A percentile compares a stretch with the other conserved stretches of the same genome.
Conservation (phyloP, 2,113 vertebrate genomes). For the Pseudonaja textilis region DNA sequence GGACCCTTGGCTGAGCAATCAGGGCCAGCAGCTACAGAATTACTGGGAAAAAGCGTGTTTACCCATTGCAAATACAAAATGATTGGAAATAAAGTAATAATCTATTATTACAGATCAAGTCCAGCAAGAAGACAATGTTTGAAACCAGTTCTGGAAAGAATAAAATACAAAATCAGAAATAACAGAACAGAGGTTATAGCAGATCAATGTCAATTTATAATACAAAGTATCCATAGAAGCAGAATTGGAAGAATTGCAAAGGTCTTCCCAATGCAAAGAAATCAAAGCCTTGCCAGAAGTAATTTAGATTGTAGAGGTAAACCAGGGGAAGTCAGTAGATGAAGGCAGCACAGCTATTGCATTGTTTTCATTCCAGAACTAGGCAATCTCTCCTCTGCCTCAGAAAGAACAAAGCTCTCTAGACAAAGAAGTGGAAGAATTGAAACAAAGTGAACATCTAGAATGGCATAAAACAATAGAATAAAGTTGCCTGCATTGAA, state of each 20-base stretch:
- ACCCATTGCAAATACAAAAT: background rate
- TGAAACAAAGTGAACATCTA: background rate
- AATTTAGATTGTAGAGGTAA: background rate
- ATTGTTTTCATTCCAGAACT: background rate
- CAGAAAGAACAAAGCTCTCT: background rate
- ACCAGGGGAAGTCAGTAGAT: background rate
- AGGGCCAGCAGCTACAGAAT: background rate
- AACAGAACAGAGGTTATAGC: background rate
- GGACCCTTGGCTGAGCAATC: background rate
- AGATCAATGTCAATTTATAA: background rate
- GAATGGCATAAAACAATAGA: background rate
- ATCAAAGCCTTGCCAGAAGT: background rate
- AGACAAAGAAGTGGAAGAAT: background rate
- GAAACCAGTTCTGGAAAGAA: background rate
- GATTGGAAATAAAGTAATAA: background rate
- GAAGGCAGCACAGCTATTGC: background rate
- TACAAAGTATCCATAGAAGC: background rate
- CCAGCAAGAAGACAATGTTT: background rate
- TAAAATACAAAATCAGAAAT: background rate
- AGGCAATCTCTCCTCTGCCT: background rate
- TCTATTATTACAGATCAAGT: background rate
- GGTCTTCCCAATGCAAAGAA: background rate
- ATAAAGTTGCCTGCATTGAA: background rate
- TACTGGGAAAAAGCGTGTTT: background rate
- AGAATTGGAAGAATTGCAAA: background rate